Base-by-base conservation (phyloP, 1,140 invertebrate species). In the Drosophila pseudoananassae region DNA sequence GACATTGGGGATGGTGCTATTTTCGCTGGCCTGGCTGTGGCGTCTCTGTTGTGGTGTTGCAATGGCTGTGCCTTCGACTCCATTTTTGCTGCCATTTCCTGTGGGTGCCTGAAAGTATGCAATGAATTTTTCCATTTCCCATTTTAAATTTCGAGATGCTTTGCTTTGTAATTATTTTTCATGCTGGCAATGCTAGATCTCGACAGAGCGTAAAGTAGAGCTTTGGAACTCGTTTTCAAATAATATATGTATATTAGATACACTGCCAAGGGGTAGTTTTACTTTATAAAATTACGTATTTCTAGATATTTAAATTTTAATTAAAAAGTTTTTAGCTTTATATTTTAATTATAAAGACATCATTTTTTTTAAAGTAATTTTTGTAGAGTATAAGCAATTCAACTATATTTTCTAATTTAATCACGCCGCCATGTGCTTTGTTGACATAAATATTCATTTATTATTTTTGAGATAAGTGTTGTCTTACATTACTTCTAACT, bases 41-140 rank as follows among this genome's bases (percentile, higher is more conserved):
- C 74, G 81, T 23, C 82, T 53, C n/a, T 43, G n/a, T 15, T 17
- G 27, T 3, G 29, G 36, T 5, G 29, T 20, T 10, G 17, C 40
- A 43, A 43, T 17, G n/a, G 40, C 40, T 14, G 40, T 14, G 14
- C 5, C 14, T 17, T 43, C 33, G 10, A 36, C 33, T 43, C 40
- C 40, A 17, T 43, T 43, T 43, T 17, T 14, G 2, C 23, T 46
- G 6, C 17, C 58, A 65, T 66, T 81, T 57, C n/a, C 36, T 8
- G 46, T 14, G 54, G 33, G 36, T 45, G 58, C 78, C 82, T 85
- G 47, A 64, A 81, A 87, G 73, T 78, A 85, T 31, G 74, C 74
- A 74, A 71, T 2, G 25, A 4, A 27, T 61, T 57, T 46, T 57
- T 25, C 27, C 23, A 27, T n/a, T 20, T 29, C n/a, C 17, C 12